Evolutionary conservation across 2,797 vertebrate species (phyloP), one percentile per base, ranked within the genome.

Genomic region (Catharus ustulatus): DNA sequence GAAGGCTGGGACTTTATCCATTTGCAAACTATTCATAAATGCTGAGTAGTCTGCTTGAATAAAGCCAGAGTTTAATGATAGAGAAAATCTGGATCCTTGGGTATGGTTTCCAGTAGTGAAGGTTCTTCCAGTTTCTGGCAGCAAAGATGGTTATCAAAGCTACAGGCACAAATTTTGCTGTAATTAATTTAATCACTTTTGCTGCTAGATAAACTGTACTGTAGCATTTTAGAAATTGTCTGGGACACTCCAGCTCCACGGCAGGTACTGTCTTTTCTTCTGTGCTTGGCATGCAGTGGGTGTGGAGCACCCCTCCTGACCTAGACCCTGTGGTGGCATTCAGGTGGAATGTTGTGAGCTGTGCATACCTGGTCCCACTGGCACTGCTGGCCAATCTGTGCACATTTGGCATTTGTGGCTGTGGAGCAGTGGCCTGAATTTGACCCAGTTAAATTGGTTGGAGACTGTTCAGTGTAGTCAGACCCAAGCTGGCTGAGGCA

Each of bases 291-390:
- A 22, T 26, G 42, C 9, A 58, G 38, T 10, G 54, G 66, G 16
- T 76, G 36, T 49, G 42, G 54, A 64, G 62, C 38, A 71, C 38
- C 62, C 29, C 69, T 55, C 24, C 36, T 45, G 75, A 21, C 38
- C 26, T 19, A 16, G 46, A 20, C 10, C 11, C 38, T 7, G 6
- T 63, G 69, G 43, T 55, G 64, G 48, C 13, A 11, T 30, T 63
- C 38, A 27, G 17, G 29, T 52, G 68, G 69, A 55, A 38, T 30
- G 34, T 54, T 0, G 0, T 4, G 61, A 52, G 45, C 61, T 83
- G 6, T 55, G 81, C 0, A 0, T 15, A 23, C 45, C 52, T 46
- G 55, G 18, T 29, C 1, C 1, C 0, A 0, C 19, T n/a, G 78
- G 43, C 4, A 3, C 32, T 0, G 0, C 24, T 24, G 45, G 26